Evolutionary conservation across 1,140 invertebrate species (phyloP), one percentile per base, ranked within the genome.

Genomic region (Mycetomoellerius zeteki): DNA sequence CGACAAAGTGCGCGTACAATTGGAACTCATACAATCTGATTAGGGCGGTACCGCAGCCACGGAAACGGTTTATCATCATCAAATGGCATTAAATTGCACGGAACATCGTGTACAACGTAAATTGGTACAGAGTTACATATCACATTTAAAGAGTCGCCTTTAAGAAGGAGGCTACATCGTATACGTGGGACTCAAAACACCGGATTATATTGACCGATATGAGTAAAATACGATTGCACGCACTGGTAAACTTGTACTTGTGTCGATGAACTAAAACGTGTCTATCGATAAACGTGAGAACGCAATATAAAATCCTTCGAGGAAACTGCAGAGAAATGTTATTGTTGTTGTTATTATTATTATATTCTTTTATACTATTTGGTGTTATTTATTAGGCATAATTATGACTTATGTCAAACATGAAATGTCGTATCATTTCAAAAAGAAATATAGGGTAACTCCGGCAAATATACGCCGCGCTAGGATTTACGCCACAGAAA

Each of bases 21-120:
- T 30, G 30, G 21, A 0, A 37, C 14, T 24, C 65, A 30, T n/a
- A 62, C 62, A 50, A 52, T 56, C 30, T 33, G 33, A 81, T 81
- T 81, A 81, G 27, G 33, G 30, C 78, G 58, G 52, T 50, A 21
- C 52, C 54, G n/a, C 76, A 14, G n/a, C 4, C 27, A 30, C 71
- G 71, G 89, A 89, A 86, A 89, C 78, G 75, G 86, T 91, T 91
- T 91, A 91, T 91, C 89, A 81, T 88, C 69, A 88, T 91, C 64
- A 58, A 76, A 65, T 8, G 64, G 80, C 69, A 91, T 91, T 91
- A 91, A 91, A 91, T 91, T 85, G 88, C 43, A 43, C 69, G 76
- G 80, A 72, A 84, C 85, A 86, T 80, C 86, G 71, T 88, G 52
- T 88, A 81, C 58, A 87, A 85, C 65, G 90, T 91, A 91, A 89